These are phyloP conservation scores for Crocuta crocuta DNA, from an alignment of 2,113 vertebrate species.

Conservation along the genomic window DNA sequence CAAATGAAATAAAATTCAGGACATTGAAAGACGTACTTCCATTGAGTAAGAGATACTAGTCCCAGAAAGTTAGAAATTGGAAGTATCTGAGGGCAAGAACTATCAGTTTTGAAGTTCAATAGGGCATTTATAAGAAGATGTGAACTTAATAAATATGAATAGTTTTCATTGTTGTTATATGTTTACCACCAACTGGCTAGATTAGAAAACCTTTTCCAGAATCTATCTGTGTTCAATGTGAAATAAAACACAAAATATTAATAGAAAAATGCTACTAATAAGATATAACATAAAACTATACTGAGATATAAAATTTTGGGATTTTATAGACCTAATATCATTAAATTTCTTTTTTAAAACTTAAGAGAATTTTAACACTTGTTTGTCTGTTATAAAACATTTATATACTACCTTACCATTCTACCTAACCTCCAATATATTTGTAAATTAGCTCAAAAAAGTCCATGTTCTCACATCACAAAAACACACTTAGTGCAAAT, in stretches of 20 bases:
- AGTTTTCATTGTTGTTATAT: neutral
- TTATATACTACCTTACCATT: neutral
- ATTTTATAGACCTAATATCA: neutral
- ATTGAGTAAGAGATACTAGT: neutral
- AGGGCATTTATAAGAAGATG: neutral
- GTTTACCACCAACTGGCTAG: neutral
- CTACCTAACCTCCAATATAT: neutral
- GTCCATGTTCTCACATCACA: neutral
- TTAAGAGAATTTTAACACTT: neutral
- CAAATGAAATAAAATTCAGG: neutral
- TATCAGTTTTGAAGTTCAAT: neutral
- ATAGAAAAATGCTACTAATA: neutral
- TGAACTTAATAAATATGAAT: neutral
- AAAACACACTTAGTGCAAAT: neutral
- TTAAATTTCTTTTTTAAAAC: slow-evolving; percentile 6
- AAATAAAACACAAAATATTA: neutral
- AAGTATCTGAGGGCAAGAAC: neutral
- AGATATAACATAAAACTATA: neutral
- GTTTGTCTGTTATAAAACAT: slow-evolving; percentile 15
- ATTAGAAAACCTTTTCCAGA: slow-evolving; percentile 6
- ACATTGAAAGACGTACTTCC: neutral
- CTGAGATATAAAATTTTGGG: neutral
- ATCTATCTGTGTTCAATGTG: neutral
- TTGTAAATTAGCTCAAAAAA: slow-evolving; percentile 33
- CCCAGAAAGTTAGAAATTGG: neutral